Evolutionary conservation across 2,797 vertebrate species (phyloP), one percentile per base, ranked within the genome.

Genomic region (Podargus strigoides): DNA sequence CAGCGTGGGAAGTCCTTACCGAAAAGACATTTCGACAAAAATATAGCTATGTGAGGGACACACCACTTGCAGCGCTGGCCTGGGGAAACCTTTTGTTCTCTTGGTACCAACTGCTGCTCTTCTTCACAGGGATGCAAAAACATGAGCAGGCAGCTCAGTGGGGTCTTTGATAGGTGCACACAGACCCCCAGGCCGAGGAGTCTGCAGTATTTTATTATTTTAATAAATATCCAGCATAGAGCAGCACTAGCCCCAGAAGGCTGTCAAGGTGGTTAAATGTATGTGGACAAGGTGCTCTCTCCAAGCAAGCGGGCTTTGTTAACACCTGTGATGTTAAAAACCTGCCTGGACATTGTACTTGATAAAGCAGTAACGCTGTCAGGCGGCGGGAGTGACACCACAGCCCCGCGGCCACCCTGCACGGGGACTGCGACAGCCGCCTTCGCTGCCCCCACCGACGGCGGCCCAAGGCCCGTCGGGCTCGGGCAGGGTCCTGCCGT

Each of bases 111-210:
- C 21, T 27, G 60, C 56, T 34, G 32, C 32, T 50, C 41, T 34
- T 46, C 8, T 1, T 68, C 24, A 20, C 36, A 8, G 13, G 16
- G 49, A 13, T 27, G 36, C 27, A 23, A 26, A 46, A 44, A 4
- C 30, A 14, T 24, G n/a, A 49, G 39, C 44, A 36, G 39, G 42
- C 0, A 0, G 28, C 20, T n/a, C 1, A 3, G 36, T 3, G 34
- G 16, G 34, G 39, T 30, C 41, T 36, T 1, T 2, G 55, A 2
- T 3, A 10, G 37, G 36, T 22, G 63, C 22, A 14, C 3, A 1
- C 23, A 50, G 34, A 14, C 6, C 49, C 14, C 27, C 0, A 2
- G 37, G n/a, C 50, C 5, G 1, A 26, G 14, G 8, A 0, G 1
- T 15, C 10, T 0, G 5, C 49, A 13, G 15, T 15, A 50, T 15